phyloP scores from a whole-genome alignment of 1,140 invertebrate genomes.

The Lordiphosa clarofinis region DNA sequence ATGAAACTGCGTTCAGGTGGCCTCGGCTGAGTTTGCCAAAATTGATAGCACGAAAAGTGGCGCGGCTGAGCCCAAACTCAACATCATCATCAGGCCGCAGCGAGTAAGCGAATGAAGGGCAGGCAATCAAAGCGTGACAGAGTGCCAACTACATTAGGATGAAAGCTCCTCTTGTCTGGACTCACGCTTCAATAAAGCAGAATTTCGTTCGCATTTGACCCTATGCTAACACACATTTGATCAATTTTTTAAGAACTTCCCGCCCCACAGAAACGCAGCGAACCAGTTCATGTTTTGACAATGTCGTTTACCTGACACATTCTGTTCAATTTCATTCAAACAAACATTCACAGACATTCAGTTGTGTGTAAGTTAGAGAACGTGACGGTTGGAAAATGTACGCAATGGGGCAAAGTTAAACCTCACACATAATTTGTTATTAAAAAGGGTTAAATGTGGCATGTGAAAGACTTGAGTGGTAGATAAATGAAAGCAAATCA shows the following conservation, averaged over 20 bases:
- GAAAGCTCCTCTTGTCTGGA: conserved; percentile 15
- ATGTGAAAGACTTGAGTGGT: not conserved
- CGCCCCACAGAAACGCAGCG: not conserved
- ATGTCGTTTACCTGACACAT: conserved; percentile 49
- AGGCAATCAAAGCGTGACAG: conserved; percentile 60
- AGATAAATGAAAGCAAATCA: not conserved
- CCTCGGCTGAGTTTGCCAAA: conserved; percentile 11
- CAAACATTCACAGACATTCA: conserved; percentile 21
- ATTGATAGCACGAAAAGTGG: conserved; percentile 34
- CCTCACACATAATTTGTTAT: conserved; percentile 32
- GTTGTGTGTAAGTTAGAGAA: conserved; percentile 29
- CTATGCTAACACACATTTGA: conserved; percentile 15
- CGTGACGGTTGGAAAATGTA: conserved; percentile 21
- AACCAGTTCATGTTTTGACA: conserved; percentile 20
- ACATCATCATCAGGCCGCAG: conserved; percentile 6
- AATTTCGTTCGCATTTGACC: conserved; percentile 1
- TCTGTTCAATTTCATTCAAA: conserved; percentile 24
- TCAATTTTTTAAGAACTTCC: conserved; percentile 48
- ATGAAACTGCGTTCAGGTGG: not conserved
- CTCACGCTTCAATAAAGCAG: conserved; percentile 32
- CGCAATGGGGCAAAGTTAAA: conserved; percentile 15
- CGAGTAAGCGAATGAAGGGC: conserved; percentile 2
- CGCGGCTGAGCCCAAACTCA: conserved; percentile 15
- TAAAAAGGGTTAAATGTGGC: conserved; percentile 33
- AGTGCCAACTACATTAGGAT: conserved; percentile 16